Evolutionary conservation across 2,797 vertebrate genomes (phyloP).

Genomic region (Ispidina lecontei): DNA sequence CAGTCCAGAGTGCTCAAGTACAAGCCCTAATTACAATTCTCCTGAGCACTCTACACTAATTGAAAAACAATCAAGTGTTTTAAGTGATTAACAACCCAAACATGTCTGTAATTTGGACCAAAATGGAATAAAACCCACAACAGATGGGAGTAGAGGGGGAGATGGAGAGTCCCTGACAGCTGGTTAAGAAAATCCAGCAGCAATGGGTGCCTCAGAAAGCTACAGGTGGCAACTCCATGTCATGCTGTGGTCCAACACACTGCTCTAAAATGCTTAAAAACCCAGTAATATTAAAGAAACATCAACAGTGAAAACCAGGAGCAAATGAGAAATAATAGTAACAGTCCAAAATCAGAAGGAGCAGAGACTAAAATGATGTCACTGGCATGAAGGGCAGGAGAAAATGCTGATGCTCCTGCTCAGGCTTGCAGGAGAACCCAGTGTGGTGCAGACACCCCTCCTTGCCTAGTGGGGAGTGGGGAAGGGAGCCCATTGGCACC

Average conservation of each 20-base stretch:
- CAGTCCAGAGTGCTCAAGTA: not conserved
- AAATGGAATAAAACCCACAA: not conserved
- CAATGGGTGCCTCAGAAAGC: not conserved
- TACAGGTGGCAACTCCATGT: not conserved
- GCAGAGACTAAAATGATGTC: not conserved
- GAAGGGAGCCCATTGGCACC: not conserved
- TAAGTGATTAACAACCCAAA: not conserved
- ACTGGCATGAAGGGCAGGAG: not conserved
- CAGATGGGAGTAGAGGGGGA: not conserved
- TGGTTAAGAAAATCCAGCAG: not conserved
- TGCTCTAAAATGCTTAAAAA: not conserved
- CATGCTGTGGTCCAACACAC: not conserved
- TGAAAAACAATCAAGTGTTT: not conserved
- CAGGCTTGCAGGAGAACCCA: not conserved
- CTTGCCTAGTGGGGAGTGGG: not conserved
- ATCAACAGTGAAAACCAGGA: not conserved
- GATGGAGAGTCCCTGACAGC: not conserved
- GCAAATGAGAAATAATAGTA: not conserved
- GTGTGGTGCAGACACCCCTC: not conserved
- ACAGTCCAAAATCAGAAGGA: not conserved
- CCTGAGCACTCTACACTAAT: not conserved
- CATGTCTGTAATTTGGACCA: not conserved
- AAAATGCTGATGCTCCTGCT: not conserved
- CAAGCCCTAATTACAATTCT: not conserved
- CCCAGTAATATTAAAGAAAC: not conserved